These are phyloP conservation scores for Peromyscus attwateri DNA, from an alignment of 2,797 vertebrate genomes.

Conservation along the genomic window DNA sequence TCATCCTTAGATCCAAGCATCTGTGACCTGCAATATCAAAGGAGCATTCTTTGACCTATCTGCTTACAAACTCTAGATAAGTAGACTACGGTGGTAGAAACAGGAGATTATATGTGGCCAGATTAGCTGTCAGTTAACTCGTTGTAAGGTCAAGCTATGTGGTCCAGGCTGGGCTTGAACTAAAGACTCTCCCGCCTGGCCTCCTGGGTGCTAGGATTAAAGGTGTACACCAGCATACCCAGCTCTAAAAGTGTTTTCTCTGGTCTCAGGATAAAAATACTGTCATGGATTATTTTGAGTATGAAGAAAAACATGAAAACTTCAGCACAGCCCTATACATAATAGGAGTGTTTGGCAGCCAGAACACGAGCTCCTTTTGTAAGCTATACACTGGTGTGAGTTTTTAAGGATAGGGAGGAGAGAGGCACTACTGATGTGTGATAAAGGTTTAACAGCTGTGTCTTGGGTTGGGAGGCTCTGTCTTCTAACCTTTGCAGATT, in stretches of 20 bases:
- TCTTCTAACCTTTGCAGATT: neutral
- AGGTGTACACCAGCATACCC: neutral
- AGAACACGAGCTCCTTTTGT: neutral
- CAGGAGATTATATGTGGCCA: neutral
- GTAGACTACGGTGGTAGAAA: neutral
- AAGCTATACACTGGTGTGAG: neutral
- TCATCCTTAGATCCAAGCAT: neutral
- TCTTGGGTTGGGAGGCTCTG: neutral
- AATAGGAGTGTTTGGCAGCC: neutral
- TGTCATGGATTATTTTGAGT: neutral
- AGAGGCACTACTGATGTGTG: neutral
- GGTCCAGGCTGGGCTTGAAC: neutral
- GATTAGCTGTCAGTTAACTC: neutral
- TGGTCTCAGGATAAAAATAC: neutral
- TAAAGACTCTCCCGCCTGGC: neutral
- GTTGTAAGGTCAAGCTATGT: neutral
- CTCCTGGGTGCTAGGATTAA: neutral
- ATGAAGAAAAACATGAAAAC: conserved; percentile 34
- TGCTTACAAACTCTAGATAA: neutral
- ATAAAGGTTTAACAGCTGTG: neutral
- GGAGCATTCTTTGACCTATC: neutral
- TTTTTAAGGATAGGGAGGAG: neutral
- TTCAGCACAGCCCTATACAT: neutral
- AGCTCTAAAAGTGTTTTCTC: neutral
- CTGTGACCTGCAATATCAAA: neutral